A percentile compares a stretch with the other conserved stretches of the same genome.
Evolutionary conservation across 2,113 vertebrate species (phyloP).

Genomic region (Tragulus kanchil): DNA sequence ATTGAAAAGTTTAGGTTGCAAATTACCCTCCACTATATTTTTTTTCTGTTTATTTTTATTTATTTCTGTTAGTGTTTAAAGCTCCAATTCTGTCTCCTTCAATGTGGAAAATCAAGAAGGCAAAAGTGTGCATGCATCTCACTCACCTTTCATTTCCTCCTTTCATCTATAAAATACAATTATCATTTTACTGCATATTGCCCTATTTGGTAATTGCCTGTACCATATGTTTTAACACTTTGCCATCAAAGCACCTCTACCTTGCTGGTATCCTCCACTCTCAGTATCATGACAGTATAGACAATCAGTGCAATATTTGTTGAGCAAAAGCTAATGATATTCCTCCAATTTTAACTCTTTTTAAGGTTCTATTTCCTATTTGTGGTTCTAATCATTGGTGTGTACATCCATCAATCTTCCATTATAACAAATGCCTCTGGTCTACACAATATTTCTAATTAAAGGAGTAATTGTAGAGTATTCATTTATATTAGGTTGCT

Average conservation of each 20-base stretch:
- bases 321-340: neutral
- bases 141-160: neutral
- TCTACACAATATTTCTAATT: slow-evolving; percentile 46
- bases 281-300: neutral
- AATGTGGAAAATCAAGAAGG: neutral
- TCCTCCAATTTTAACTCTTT: slow-evolving; percentile 26
- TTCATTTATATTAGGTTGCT: neutral
- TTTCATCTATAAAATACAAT: neutral
- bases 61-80: slow-evolving; percentile 12
- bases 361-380: neutral
- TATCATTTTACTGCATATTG: neutral
- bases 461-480: slow-evolving; percentile 2
- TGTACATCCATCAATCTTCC: neutral
- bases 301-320: slow-evolving; percentile 8
- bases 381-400: neutral
- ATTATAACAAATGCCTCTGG: neutral
- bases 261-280: neutral
- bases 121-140: neutral
- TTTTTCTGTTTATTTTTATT: slow-evolving; percentile 34
- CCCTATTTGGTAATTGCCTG: neutral
- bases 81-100: neutral
- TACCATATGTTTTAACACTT: neutral
- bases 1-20: neutral
- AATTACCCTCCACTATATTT: neutral
- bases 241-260: slow-evolving; percentile 29